These are phyloP conservation scores for Monochamus alternatus DNA, from an alignment of 2,888 invertebrate genomes.

Conservation along the genomic window DNA sequence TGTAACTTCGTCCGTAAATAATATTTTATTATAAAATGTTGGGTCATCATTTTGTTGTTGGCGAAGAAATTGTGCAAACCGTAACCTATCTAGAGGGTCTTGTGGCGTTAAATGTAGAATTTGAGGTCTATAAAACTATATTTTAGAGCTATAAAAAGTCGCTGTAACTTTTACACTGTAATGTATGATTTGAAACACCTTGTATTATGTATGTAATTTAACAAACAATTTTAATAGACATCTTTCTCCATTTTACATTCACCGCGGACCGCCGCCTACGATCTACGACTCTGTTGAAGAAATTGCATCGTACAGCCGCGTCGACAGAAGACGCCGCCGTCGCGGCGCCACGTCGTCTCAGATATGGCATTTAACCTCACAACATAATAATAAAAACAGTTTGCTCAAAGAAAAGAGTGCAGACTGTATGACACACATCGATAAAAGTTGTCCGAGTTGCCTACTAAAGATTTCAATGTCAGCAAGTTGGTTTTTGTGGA, in stretches of 20 bases:
- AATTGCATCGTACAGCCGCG: conserved; percentile 16
- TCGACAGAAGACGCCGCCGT: conserved; percentile 38
- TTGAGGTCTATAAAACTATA: too few relatives aligned
- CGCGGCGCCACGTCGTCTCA: conserved; percentile 38
- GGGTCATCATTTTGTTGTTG: too few relatives aligned
- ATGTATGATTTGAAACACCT: too few relatives aligned
- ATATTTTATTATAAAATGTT: too few relatives aligned
- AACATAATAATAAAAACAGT: conserved; percentile 1
- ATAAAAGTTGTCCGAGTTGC: not conserved
- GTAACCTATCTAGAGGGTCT: too few relatives aligned
- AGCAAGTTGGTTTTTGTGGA: not conserved
- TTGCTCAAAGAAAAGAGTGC: not conserved
- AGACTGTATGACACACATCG: not conserved
- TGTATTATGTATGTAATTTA: too few relatives aligned
- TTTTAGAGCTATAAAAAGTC: too few relatives aligned
- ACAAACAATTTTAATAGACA: too few relatives aligned
- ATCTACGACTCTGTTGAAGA: not conserved
- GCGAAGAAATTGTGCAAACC: too few relatives aligned
- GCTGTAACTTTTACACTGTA: too few relatives aligned
- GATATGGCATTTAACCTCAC: conserved; percentile 44
- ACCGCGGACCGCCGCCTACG: not conserved
- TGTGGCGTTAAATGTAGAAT: too few relatives aligned
- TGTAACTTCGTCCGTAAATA: too few relatives aligned
- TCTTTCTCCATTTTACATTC: not conserved
- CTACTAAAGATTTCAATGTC: not conserved